These are phyloP conservation scores for Sebastes miniatus DNA, from an alignment of 2,797 vertebrate species.

Conservation along the genomic window DNA sequence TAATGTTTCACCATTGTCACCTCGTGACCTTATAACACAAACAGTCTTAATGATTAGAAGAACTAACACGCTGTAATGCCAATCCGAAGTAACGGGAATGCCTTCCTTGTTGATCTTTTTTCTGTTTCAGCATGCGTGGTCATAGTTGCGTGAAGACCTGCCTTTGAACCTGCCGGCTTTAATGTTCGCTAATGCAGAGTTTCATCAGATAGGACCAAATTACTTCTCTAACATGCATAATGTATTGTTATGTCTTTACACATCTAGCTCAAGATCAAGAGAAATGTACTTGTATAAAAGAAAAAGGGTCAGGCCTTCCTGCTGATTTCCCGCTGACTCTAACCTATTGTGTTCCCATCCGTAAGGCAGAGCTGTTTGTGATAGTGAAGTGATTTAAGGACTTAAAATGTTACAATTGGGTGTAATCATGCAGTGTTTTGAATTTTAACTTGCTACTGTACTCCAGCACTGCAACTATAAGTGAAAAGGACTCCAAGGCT, in stretches of 20 bases:
- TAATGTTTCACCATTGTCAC: slow-evolving; percentile 39
- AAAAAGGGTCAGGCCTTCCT: slow-evolving; percentile 35
- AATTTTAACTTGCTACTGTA: neutral
- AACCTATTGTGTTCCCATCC: slow-evolving; percentile 18
- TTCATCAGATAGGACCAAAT: slow-evolving; percentile 67
- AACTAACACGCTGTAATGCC: neutral
- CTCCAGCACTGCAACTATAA: neutral
- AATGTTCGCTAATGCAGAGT: slow-evolving; percentile 61
- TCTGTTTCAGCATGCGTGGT: slow-evolving; percentile 46
- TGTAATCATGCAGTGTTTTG: slow-evolving; percentile 12
- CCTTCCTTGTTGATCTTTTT: slow-evolving; percentile 38
- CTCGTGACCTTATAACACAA: slow-evolving; percentile 29
- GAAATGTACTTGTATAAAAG: slow-evolving; percentile 35
- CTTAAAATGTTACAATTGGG: neutral
- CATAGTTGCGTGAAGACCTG: slow-evolving; percentile 48
- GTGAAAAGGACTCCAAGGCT: neutral
- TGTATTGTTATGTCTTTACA: slow-evolving; percentile 66
- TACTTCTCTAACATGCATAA: slow-evolving; percentile 69
- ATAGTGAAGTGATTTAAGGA: neutral
- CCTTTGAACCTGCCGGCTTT: slow-evolving; percentile 60
- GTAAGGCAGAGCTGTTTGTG: neutral
- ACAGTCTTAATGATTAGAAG: slow-evolving; percentile 24
- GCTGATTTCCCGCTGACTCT: slow-evolving; percentile 14
- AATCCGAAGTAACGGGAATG: slow-evolving; percentile 1
- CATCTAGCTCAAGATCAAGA: slow-evolving; percentile 62